Base-by-base conservation (phyloP, 1,140 invertebrate species). In the Leptinotarsa undecemlineata region DNA sequence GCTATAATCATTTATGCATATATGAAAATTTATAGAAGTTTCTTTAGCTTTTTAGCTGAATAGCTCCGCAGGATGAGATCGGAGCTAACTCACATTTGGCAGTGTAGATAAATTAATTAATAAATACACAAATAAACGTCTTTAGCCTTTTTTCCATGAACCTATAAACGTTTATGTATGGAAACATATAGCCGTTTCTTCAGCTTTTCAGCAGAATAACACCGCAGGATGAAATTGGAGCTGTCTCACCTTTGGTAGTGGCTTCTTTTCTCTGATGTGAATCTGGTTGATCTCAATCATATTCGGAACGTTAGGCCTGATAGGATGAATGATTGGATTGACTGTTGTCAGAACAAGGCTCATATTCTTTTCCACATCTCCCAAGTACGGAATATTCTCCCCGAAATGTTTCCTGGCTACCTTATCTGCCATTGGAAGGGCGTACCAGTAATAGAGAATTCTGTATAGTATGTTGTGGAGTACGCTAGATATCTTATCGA, bases 281-380 rank as follows among this genome's bases (percentile, higher is more conserved):
- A 88, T 77, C 4, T 87, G 85, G 33, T 85, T 85, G 42, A 88
- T 79, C 74, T 86, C 82, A 15, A 88, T 78, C 2, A 88, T 80
- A 71, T 78, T 83, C 3, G 87, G 86, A 15, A 86, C 83, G 15
- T 84, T 79, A 4, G 88, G 85, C 51, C 85, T 81, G 51, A 85
- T 82, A 57, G 83, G 82, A 68, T 84, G 80, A 70, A 86, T 84
- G 17, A 85, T 80, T 4, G 85, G 84, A 81, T 88, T 84, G 17
- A 78, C 78, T 78, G 88, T 88, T 0, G 86, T 48, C 68, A 91
- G 85, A n/a, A 89, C 51, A 77, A 91, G 77, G 72, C 86, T 86
- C 1, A 87, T 81, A 80, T 88, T 87, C 57, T 82, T 83, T 48
- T 83, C 80, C 3, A 90, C 73, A 47, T 89, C 86, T 4, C 83